A percentile compares a stretch with the other conserved stretches of the same genome.
phyloP scores from a whole-genome alignment of 2,113 vertebrate genomes.

The Corydoras maculifer region DNA sequence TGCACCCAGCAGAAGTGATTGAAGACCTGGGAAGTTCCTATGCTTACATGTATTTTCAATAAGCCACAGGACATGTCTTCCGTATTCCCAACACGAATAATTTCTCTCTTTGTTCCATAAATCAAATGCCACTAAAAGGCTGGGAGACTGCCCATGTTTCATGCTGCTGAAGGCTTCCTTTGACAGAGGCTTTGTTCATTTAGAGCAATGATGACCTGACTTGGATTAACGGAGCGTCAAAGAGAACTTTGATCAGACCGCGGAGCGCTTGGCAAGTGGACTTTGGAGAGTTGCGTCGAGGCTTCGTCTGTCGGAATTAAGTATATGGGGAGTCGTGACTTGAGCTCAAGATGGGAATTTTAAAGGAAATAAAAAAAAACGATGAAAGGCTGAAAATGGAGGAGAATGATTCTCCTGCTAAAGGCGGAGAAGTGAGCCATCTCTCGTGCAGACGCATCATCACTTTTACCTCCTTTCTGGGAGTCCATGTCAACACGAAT shows the following conservation, averaged over 20 bases:
- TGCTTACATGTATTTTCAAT: slow-evolving; percentile 42
- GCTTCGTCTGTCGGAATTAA: slow-evolving; percentile 7
- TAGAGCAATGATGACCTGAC: slow-evolving; percentile 41
- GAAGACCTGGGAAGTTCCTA: slow-evolving; percentile 34
- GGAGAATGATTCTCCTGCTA: slow-evolving; percentile 14
- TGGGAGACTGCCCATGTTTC: slow-evolving; percentile 40
- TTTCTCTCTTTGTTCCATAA: slow-evolving; percentile 54
- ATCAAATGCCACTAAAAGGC: slow-evolving; percentile 49
- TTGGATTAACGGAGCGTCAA: slow-evolving; percentile 41
- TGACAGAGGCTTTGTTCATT: slow-evolving; percentile 47
- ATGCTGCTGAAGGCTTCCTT: slow-evolving; percentile 32
- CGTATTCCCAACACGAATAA: slow-evolving; percentile 44
- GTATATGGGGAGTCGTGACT: background rate
- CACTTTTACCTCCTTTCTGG: slow-evolving; percentile 16
- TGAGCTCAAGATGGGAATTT: background rate
- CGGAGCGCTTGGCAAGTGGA: slow-evolving; percentile 13
- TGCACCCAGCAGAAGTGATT: slow-evolving; percentile 35
- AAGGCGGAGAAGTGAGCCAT: slow-evolving; percentile 10
- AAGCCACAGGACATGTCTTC: slow-evolving; percentile 32
- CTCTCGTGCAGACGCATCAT: slow-evolving; percentile 16
- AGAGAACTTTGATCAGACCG: slow-evolving; percentile 44
- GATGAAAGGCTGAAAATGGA: background rate
- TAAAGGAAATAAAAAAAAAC: slow-evolving; percentile 9
- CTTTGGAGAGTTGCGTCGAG: slow-evolving; percentile 5
- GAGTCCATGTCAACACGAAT: slow-evolving; percentile 8